Conservation (phyloP, 2,888 invertebrate genomes). For the Cerceris rybyensis region DNA sequence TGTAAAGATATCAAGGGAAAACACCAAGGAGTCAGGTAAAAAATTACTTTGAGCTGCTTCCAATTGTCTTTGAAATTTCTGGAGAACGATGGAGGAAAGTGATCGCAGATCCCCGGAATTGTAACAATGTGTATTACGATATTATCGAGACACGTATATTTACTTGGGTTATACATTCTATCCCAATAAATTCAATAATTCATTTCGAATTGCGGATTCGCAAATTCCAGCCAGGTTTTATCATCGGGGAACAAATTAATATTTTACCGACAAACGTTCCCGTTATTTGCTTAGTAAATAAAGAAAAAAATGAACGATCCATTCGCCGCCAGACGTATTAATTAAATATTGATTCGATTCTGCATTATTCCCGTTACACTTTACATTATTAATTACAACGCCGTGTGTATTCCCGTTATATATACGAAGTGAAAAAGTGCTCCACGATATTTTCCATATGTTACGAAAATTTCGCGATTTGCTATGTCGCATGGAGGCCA, state of each 20-base stretch:
- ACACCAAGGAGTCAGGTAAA: too few species aligned
- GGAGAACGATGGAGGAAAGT: too few species aligned
- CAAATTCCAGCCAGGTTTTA: background rate
- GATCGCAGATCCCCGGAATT: too few species aligned
- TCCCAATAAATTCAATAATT: background rate
- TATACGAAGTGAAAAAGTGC: conserved; percentile 8
- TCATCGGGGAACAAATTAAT: conserved; percentile 4
- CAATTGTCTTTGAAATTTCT: too few species aligned
- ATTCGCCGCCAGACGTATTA: conserved; percentile 1
- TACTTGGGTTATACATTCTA: background rate
- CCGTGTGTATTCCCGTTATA: background rate
- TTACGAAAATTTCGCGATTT: background rate
- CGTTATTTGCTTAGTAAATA: background rate
- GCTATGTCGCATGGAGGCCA: background rate
- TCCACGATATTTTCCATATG: conserved; percentile 9
- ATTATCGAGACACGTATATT: background rate
- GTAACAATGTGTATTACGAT: too few species aligned
- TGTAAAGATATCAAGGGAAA: too few species aligned
- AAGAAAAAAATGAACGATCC: conserved; percentile 7
- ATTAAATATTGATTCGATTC: conserved; percentile 23
- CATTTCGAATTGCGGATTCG: background rate
- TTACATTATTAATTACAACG: conserved; percentile 31
- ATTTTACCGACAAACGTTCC: background rate
- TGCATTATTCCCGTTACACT: conserved; percentile 27
- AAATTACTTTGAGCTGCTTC: too few species aligned